Conservation (phyloP, 2,797 vertebrate species). For the Dallia pectoralis region DNA sequence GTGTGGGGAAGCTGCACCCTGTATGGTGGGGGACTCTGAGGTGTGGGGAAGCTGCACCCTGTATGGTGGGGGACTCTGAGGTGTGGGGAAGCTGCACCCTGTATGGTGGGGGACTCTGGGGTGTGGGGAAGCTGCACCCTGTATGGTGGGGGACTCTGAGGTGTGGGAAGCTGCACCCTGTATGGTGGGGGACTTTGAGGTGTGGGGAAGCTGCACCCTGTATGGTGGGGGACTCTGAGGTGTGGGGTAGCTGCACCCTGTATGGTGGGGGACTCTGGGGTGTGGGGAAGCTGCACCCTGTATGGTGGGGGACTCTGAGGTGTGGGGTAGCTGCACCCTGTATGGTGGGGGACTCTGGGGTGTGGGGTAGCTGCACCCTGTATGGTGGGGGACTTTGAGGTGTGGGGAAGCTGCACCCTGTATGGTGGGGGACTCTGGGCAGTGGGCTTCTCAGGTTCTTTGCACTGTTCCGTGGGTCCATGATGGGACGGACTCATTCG, state of each 20-base stretch:
- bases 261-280: no score
- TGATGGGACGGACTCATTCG: not conserved
- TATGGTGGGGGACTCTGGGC: slow-evolving; percentile 13
- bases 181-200: no score
- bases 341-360: no score
- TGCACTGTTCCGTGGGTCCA: not conserved
- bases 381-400: slow-evolving; percentile 19
- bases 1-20: slow-evolving; percentile 22
- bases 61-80: slow-evolving; percentile 18
- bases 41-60: no score
- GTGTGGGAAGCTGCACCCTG: slow-evolving; percentile 20
- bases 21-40: no score
- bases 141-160: slow-evolving; percentile 18
- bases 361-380: no score
- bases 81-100: slow-evolving; percentile 22
- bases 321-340: slow-evolving; percentile 20
- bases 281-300: no score
- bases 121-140: no score
- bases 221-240: slow-evolving; percentile 20
- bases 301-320: slow-evolving; percentile 20
- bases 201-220: no score
- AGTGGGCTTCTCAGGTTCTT: slow-evolving; percentile 26
- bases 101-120: no score
- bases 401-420: slow-evolving; percentile 21
- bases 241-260: slow-evolving; percentile 20